Percentiles rank a stretch among this genome's conserved stretches.
Evolutionary conservation across 2,113 vertebrate genomes (phyloP).

Genomic region (Myrmecobius fasciatus): DNA sequence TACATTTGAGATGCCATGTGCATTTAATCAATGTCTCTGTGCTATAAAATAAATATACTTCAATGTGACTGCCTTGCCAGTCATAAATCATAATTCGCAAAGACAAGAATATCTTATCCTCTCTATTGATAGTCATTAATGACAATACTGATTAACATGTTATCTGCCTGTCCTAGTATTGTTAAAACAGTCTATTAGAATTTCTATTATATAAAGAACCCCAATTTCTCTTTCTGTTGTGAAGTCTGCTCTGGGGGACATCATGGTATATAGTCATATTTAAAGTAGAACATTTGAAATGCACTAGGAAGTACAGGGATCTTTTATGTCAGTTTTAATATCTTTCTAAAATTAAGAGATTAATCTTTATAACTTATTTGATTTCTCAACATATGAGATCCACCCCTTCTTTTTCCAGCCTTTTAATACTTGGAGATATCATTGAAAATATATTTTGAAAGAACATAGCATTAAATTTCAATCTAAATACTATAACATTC

Average conservation of each 20-base stretch:
- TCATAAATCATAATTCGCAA: constrained; percentile 84
- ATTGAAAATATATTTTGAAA: constrained; percentile 40
- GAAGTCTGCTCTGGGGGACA: constrained; percentile 51
- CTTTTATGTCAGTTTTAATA: constrained; percentile 42
- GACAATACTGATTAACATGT: constrained; percentile 82
- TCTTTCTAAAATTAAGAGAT: constrained; percentile 56
- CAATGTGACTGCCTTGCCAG: constrained; percentile 81
- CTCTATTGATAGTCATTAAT: constrained; percentile 79
- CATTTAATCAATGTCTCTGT: constrained; percentile 86
- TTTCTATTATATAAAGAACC: constrained; percentile 59
- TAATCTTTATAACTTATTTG: not conserved
- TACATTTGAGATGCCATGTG: constrained; percentile 86
- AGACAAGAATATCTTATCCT: constrained; percentile 81
- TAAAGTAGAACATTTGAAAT: constrained; percentile 60
- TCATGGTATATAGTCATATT: constrained; percentile 49
- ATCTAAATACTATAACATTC: constrained; percentile 20
- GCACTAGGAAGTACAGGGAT: constrained; percentile 38
- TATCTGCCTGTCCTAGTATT: constrained; percentile 78
- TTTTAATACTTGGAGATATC: constrained; percentile 23
- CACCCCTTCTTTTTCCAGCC: constrained; percentile 19
- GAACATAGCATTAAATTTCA: constrained; percentile 15
- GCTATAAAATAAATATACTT: constrained; percentile 85
- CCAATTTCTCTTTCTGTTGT: constrained; percentile 53
- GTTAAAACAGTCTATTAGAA: constrained; percentile 78
- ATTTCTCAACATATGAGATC: not conserved